Evolutionary conservation across 1,140 invertebrate genomes (phyloP), one percentile per base, ranked within the genome.

Genomic region (Steinernema feltiae): DNA sequence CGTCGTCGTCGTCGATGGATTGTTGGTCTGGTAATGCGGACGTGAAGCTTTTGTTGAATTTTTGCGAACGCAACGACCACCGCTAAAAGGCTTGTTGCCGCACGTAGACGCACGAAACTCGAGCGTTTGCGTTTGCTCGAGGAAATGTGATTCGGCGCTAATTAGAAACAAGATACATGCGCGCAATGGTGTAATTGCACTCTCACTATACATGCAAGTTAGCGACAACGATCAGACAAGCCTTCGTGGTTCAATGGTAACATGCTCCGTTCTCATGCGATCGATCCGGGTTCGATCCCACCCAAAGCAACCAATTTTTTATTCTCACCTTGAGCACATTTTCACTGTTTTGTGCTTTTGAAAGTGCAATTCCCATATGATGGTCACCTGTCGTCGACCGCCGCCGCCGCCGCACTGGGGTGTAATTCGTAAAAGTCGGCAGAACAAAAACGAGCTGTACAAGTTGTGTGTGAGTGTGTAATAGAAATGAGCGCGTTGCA

Each of bases 191-290:
- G n/a, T n/a, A n/a, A n/a, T n/a, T n/a, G n/a, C n/a, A n/a, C n/a
- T n/a, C n/a, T n/a, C 35, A 41, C 35, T 18, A 41, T 7, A 41
- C 7, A 41, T 41, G 35, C 18, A 41, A 41, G n/a, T 41, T 7
- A 41, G 35, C 35, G 18, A 41, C 7, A 41, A 41, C 35, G 35
- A n/a, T 18, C 7, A 41, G 7, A 7, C 69, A 75, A 84, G 89
- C 89, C 89, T 89, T 91, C 91, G 91, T 92, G 92, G 92, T 92
- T 92, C 91, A 92, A 91, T 92, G 92, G 92, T 93, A 93, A 91
- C 92, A 92, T 92, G 91, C 92, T 93, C 92, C 92, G 92, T 92
- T 93, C 92, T 91, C 92, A 92, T 91, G 92, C 91, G 91, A 91
- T 91, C 91, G 92, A 90, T 91, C 91, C 91, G 91, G 92, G 92